A percentile compares a stretch with the other conserved stretches of the same genome.
Conservation (phyloP, 2,888 invertebrate genomes). For the Malacosoma neustria region DNA sequence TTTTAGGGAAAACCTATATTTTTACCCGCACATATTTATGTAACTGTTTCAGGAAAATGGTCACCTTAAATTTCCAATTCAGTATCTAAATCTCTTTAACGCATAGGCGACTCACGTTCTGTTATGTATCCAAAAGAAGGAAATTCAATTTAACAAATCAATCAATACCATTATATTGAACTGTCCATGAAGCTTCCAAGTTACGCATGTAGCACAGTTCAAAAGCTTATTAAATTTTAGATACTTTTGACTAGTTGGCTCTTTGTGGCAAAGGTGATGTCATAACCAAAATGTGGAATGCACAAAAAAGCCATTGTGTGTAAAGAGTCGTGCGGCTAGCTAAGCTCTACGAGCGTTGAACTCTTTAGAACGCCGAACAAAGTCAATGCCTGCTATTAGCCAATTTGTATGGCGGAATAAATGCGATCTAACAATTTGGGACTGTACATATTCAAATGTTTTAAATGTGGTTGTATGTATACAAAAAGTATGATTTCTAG, state of each 20-base stretch:
- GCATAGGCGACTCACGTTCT: too few relatives aligned
- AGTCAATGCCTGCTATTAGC: slow-evolving; percentile 62
- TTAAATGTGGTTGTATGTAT: background rate
- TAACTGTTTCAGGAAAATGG: too few relatives aligned
- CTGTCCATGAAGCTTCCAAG: slow-evolving; percentile 2
- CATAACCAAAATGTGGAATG: slow-evolving; percentile 62
- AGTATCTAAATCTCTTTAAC: too few relatives aligned
- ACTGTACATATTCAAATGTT: background rate
- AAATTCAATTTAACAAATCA: too few relatives aligned
- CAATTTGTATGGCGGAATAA: slow-evolving; percentile 46
- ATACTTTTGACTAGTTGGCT: slow-evolving; percentile 16
- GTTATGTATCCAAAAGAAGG: too few relatives aligned
- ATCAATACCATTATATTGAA: too few relatives aligned
- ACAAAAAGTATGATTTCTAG: too few relatives aligned
- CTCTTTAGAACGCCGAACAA: slow-evolving; percentile 54
- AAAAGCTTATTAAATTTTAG: slow-evolving; percentile 12
- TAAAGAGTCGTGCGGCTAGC: slow-evolving; percentile 62
- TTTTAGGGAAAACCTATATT: too few relatives aligned
- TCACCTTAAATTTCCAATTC: too few relatives aligned
- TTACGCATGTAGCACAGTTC: slow-evolving; percentile 10
- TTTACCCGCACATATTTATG: too few relatives aligned
- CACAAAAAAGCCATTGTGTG: slow-evolving; percentile 72
- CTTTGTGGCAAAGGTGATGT: slow-evolving; percentile 47
- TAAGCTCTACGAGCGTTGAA: slow-evolving; percentile 63
- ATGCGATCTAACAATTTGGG: slow-evolving; percentile 28